phyloP scores from a whole-genome alignment of 2,113 vertebrate species.

The Alectura lathami region DNA sequence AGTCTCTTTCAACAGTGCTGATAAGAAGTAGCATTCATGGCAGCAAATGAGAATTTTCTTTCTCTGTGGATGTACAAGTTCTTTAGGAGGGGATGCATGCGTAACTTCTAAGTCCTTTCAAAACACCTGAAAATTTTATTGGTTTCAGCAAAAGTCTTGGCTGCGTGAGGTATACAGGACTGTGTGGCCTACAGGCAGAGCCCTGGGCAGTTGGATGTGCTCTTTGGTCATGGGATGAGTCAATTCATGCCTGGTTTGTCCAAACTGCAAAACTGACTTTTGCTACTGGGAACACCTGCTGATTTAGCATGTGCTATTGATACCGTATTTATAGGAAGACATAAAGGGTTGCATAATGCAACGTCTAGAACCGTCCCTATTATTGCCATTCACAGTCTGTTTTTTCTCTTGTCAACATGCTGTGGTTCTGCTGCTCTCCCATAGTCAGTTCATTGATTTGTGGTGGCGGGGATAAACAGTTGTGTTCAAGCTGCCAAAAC shows the following conservation, averaged over 20 bases:
- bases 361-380: conserved; percentile 12
- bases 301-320: conserved; percentile 5
- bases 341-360: conserved; percentile 5
- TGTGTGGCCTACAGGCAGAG: not conserved
- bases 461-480: not conserved
- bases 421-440: not conserved
- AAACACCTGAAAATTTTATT: not conserved
- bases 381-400: not conserved
- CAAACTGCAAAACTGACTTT: conserved; percentile 5
- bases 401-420: not conserved
- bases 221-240: not conserved
- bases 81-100: not conserved
- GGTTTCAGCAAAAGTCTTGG: not conserved
- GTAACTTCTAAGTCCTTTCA: not conserved
- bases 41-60: not conserved
- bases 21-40: not conserved
- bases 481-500: not conserved
- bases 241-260: not conserved
- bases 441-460: not conserved
- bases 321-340: not conserved
- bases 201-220: not conserved
- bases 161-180: not conserved
- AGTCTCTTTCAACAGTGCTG: not conserved
- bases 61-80: not conserved
- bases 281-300: conserved; percentile 22